Evolutionary conservation across 1,140 invertebrate genomes (phyloP).

Genomic region (roundworm (Caenorhabditis elegans)): DNA sequence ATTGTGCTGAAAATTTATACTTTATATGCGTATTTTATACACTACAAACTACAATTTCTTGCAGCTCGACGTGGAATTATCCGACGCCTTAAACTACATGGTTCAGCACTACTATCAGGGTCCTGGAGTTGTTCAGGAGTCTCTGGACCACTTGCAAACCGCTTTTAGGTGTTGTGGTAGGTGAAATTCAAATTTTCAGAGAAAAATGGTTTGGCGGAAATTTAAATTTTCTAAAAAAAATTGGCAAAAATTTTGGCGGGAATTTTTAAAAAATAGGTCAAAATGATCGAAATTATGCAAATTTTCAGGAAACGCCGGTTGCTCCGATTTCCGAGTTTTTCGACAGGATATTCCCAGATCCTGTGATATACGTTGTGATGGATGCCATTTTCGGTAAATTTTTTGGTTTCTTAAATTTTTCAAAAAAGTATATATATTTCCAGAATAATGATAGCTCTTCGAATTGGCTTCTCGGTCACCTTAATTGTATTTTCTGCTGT

Average conservation of each 20-base stretch:
- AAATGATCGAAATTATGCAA: no score
- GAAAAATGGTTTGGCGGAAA: no score
- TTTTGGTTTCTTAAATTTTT: neutral
- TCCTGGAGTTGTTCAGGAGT: constrained; percentile 61
- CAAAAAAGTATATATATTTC: neutral
- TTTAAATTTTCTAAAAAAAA: no score
- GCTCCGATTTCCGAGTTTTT: constrained; percentile 64
- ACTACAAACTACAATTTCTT: no score
- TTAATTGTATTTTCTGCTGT: constrained; percentile 41
- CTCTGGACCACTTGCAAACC: constrained; percentile 60
- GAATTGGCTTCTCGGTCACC: constrained; percentile 45
- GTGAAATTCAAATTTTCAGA: no score
- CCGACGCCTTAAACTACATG: constrained; percentile 66
- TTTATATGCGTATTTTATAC: no score
- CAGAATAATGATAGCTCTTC: constrained; percentile 43
- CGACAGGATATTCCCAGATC: constrained; percentile 63
- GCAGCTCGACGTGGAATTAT: constrained; percentile 64
- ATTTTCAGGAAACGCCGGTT: constrained; percentile 59
- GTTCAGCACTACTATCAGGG: constrained; percentile 66
- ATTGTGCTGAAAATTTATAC: neutral
- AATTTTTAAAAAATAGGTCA: no score
- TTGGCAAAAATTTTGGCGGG: no score
- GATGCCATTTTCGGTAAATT: constrained; percentile 59
- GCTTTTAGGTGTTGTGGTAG: constrained; percentile 64
- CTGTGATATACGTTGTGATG: constrained; percentile 65